A percentile compares a stretch with the other conserved stretches of the same genome.
These are phyloP conservation scores for Chironomus riparius DNA, from an alignment of 2,888 invertebrate species.

Conservation along the genomic window DNA sequence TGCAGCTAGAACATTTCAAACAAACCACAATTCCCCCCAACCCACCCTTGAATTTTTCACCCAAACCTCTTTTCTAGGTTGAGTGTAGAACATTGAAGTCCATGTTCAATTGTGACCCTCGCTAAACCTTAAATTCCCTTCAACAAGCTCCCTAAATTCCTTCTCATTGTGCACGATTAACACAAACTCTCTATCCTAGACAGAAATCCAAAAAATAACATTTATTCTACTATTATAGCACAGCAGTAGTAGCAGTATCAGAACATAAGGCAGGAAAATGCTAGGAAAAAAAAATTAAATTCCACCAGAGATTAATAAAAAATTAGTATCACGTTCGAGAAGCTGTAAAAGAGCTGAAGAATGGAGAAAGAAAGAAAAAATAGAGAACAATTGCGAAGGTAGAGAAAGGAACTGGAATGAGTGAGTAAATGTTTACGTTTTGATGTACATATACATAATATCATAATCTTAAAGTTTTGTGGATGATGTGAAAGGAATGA, in stretches of 20 bases:
- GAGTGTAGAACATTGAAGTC: too few relatives aligned
- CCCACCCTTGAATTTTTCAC: too few relatives aligned
- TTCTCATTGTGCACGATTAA: too few relatives aligned
- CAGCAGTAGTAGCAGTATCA: too few relatives aligned
- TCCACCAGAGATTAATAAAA: constrained; percentile 26
- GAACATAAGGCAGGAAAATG: not conserved
- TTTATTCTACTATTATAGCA: too few relatives aligned
- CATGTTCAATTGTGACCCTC: too few relatives aligned
- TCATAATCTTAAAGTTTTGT: not conserved
- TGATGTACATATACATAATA: not conserved
- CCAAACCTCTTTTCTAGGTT: too few relatives aligned
- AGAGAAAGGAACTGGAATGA: not conserved
- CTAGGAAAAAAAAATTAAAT: constrained; percentile 11
- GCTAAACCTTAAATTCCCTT: too few relatives aligned
- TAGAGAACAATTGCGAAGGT: constrained; percentile 1
- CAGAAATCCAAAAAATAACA: not conserved
- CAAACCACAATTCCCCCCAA: too few relatives aligned
- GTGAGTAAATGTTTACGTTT: not conserved
- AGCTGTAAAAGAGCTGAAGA: constrained; percentile 5
- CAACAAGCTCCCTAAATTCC: too few relatives aligned
- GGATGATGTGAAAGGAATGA: not conserved
- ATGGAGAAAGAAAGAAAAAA: not conserved
- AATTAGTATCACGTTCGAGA: constrained; percentile 26
- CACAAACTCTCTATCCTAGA: not conserved
- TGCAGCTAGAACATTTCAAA: too few relatives aligned